These are phyloP conservation scores for Girardinichthys multiradiatus DNA, from an alignment of 2,113 vertebrate species.

Conservation along the genomic window DNA sequence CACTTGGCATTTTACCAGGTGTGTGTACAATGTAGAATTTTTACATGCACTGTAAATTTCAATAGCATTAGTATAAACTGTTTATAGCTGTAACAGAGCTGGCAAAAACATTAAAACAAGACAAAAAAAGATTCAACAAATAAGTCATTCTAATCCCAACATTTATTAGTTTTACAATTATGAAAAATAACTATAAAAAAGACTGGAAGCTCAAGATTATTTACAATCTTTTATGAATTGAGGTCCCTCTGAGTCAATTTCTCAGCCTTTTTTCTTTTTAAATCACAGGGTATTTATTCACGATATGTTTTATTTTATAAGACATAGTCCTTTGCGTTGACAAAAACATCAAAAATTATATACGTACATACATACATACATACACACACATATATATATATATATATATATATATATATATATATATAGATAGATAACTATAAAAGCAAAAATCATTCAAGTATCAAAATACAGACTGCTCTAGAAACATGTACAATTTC, in stretches of 20 bases:
- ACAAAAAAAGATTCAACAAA: constrained; percentile 11
- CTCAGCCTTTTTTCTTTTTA: constrained; percentile 67
- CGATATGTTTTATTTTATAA: constrained; percentile 85
- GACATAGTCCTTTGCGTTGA: constrained; percentile 78
- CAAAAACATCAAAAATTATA: constrained; percentile 79
- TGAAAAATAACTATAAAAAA: constrained; percentile 91
- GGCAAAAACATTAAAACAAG: not conserved
- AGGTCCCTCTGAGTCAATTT: constrained; percentile 83
- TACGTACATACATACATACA: constrained; percentile 82
- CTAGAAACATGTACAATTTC: constrained; percentile 88
- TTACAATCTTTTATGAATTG: constrained; percentile 86
- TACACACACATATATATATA: constrained; percentile 79
- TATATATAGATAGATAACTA: constrained; percentile 83
- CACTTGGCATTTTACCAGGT: too few species aligned
- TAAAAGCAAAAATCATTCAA: constrained; percentile 94
- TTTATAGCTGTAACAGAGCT: not conserved
- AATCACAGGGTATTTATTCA: constrained; percentile 85
- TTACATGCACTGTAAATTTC: too few species aligned
- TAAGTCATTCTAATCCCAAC: constrained; percentile 57
- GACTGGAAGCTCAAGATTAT: constrained; percentile 93
- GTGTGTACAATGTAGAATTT: too few species aligned
- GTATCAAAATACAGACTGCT: constrained; percentile 96
- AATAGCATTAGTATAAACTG: not conserved
- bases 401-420: constrained; percentile 72
- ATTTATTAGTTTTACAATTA: constrained; percentile 97